Base-by-base conservation (phyloP, 2,113 vertebrate genomes). In the Melanerpes formicivorus region DNA sequence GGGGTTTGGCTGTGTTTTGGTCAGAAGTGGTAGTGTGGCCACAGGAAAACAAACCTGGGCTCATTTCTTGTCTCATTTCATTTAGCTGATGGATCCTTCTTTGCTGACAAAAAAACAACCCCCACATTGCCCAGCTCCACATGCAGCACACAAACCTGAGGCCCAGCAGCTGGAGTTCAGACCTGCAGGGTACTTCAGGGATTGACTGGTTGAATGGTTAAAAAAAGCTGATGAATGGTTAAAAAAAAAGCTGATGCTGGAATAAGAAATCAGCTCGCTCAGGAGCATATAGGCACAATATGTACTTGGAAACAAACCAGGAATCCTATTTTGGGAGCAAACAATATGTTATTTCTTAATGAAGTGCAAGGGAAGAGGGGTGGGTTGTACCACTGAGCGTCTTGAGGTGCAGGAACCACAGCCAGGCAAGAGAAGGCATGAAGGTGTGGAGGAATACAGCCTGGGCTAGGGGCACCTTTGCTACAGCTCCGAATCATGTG, bases 331-430 rank as follows among this genome's bases (percentile, higher is more conserved):
- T 66, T 17, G 66, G 62, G 37, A 81, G 69, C 18, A 67, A 70
- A 48, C n/a, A 70, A 29, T 12, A 14, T 21, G 69, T 29, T 85
- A 30, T 27, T 76, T 64, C 54, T 64, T 67, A 63, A 54, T 18
- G 55, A 32, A 81, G 67, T 3, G 19, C 59, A 17, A 17, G 4
- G 6, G 75, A 29, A 48, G 32, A 77, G 27, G 27, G 46, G 18
- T 11, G 52, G 70, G 48, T 77, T 29, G 11, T 2, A 29, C 21
- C 25, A 5, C 0, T 5, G 19, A 1, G 1, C 5, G 16, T 70
- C 70, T 25, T 27, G n/a, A 78, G 30, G 62, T 42, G 32, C 60
- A 59, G 30, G 37, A 76, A 42, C 19, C 7, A 22, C 22, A 65
- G 44, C 17, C 21, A 30, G 71, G 26, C 52, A 9, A 12, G 18